Base-by-base conservation (phyloP, 2,888 invertebrate species). In the Proisotoma minuta region DNA sequence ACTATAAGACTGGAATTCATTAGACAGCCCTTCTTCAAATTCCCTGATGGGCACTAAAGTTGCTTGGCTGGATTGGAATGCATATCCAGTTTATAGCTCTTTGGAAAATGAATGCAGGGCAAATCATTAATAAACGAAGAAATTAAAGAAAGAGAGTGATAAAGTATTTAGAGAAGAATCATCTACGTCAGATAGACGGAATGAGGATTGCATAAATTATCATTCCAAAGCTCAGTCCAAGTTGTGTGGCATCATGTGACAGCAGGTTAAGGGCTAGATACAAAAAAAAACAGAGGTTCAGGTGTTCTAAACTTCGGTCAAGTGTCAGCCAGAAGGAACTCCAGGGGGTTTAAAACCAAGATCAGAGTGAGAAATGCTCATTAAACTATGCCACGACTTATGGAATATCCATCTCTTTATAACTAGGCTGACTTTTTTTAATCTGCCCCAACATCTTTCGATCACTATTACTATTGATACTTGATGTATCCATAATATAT, bases 221-320 rank as follows among this genome's bases (percentile, higher is more conserved):
- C 65, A 63, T 65, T 66, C 63, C 62, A n/a, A n/a, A n/a, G n/a
- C n/a, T 65, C 48, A 56, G 60, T 56, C 64, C 65, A 65, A 64
- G 66, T 66, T 68, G 69, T 71, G 69, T 71, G 70, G 69, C 66
- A 69, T 69, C 69, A 68, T 70, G 72, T 72, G 72, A 72, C 72
- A 70, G 68, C 63, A 67, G 66, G 64, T 69, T 62, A 69, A 70
- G 71, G 68, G 67, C 61, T 65, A 61, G 59, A 57, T 48, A n/a
- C 12, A 39, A 49, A 10, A 63, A 62, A 68, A 69, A 65, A 69
- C 61, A 62, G 51, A 54, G 66, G 63, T 63, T 70, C 70, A 72
- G 72, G 72, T 72, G 72, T 72, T 70, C 72, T 70, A 65, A 67
- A 72, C 66, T 72, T 70, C 67, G 72, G 71, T 71, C 72, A 71